phyloP scores from a whole-genome alignment of 2,113 vertebrate species.

The Notarius quadriscutis region DNA sequence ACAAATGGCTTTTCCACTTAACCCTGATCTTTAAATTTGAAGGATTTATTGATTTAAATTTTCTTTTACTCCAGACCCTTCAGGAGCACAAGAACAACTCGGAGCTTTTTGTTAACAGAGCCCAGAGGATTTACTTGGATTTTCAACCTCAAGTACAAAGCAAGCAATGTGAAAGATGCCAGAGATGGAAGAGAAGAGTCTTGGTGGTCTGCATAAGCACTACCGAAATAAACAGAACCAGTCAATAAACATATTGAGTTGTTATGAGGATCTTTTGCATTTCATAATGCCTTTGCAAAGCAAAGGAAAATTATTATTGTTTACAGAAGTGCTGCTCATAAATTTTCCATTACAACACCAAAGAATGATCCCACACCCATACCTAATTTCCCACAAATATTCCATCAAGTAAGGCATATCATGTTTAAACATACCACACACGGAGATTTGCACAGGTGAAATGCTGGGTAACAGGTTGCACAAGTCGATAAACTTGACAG shows the following conservation, averaged over 20 bases:
- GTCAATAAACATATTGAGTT: not conserved
- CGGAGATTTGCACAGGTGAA: not conserved
- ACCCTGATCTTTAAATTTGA: conserved; percentile 13
- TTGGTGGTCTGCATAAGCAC: conserved; percentile 10
- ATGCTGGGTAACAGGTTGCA: not conserved
- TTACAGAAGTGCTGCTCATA: not conserved
- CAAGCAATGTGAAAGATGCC: conserved; percentile 16
- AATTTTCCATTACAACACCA: not conserved
- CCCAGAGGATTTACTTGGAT: conserved; percentile 30
- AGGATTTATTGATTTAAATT: conserved; percentile 17
- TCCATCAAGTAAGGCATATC: not conserved
- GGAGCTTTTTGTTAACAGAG: conserved; percentile 20
- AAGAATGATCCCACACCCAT: not conserved
- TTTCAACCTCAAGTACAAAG: conserved; percentile 23
- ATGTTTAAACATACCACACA: not conserved
- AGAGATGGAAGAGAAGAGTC: conserved; percentile 18
- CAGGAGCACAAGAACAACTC: conserved; percentile 20
- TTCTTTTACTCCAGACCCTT: conserved; percentile 29
- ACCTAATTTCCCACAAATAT: not conserved
- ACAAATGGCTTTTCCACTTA: conserved; percentile 31
- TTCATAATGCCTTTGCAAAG: not conserved
- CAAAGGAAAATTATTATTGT: not conserved
- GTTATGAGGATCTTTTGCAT: not conserved
- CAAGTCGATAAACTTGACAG: too few species aligned
- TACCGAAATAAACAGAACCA: not conserved